These are phyloP conservation scores for Deilephila elpenor DNA, from an alignment of 2,888 invertebrate species.

Conservation along the genomic window DNA sequence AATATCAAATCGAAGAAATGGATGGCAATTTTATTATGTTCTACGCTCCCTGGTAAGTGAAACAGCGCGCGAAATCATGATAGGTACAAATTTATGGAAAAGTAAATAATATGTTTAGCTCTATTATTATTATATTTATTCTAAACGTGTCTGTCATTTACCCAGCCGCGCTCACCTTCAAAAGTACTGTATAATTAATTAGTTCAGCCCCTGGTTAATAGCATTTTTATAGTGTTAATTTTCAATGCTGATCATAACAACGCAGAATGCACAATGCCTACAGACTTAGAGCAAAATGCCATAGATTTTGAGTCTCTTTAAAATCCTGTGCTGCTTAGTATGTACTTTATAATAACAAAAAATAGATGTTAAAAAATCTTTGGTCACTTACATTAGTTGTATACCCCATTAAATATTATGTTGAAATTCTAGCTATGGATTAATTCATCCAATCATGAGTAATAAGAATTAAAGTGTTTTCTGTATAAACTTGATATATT, in stretches of 20 bases:
- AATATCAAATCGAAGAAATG: conserved; percentile 85
- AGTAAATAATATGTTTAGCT: background rate
- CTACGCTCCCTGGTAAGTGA: conserved; percentile 91
- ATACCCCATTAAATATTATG: too few relatives aligned
- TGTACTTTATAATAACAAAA: too few relatives aligned
- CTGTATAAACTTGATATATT: too few relatives aligned
- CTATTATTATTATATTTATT: background rate
- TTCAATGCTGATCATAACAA: background rate
- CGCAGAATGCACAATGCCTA: background rate
- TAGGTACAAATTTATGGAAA: background rate
- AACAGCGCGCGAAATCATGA: background rate
- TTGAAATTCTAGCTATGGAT: too few relatives aligned
- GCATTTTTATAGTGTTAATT: background rate
- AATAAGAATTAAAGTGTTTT: too few relatives aligned
- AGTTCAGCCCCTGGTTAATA: background rate
- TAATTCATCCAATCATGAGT: too few relatives aligned
- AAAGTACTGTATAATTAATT: background rate
- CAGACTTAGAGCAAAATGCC: background rate
- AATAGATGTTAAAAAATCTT: too few relatives aligned
- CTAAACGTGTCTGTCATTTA: background rate
- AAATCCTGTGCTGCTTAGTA: too few relatives aligned
- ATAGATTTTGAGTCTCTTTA: background rate
- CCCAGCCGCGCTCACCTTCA: background rate
- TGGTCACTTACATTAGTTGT: too few relatives aligned
- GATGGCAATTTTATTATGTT: conserved; percentile 91